A percentile compares a stretch with the other conserved stretches of the same genome.
phyloP scores from a whole-genome alignment of 2,888 invertebrate species.

The Dasypolia templi region DNA sequence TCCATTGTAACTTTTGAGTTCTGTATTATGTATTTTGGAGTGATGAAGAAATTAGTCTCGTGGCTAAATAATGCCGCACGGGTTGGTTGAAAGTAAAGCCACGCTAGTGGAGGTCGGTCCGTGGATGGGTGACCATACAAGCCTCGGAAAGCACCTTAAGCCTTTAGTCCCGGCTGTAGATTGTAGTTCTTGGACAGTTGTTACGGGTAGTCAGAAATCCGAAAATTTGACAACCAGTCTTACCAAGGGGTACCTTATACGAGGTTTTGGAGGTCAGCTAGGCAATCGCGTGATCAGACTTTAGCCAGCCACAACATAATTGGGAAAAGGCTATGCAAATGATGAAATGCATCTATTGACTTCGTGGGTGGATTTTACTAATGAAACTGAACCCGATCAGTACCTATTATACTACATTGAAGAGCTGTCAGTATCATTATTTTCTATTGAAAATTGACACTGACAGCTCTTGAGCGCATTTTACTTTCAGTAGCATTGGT shows the following conservation, averaged over 20 bases:
- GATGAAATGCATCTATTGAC: background rate
- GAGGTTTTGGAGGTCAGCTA: background rate
- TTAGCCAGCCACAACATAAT: background rate
- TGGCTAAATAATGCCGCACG: background rate
- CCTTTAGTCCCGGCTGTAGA: background rate
- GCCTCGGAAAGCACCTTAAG: background rate
- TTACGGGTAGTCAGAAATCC: background rate
- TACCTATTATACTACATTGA: no score
- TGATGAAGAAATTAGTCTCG: no score
- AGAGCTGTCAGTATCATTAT: no score
- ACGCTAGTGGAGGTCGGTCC: no score
- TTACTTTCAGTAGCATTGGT: no score
- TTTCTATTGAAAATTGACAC: no score
- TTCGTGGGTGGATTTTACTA: no score
- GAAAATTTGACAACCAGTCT: background rate
- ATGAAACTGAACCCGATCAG: no score
- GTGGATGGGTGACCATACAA: no score
- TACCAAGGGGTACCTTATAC: background rate
- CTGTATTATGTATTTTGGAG: background rate
- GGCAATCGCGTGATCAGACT: background rate
- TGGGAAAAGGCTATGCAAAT: background rate
- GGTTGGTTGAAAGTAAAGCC: background rate
- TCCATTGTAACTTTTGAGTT: constrained; percentile 1
- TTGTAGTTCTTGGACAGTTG: background rate
- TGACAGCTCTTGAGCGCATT: no score